phyloP scores from a whole-genome alignment of 2,888 invertebrate species.

The Listrodromus nycthemerus region DNA sequence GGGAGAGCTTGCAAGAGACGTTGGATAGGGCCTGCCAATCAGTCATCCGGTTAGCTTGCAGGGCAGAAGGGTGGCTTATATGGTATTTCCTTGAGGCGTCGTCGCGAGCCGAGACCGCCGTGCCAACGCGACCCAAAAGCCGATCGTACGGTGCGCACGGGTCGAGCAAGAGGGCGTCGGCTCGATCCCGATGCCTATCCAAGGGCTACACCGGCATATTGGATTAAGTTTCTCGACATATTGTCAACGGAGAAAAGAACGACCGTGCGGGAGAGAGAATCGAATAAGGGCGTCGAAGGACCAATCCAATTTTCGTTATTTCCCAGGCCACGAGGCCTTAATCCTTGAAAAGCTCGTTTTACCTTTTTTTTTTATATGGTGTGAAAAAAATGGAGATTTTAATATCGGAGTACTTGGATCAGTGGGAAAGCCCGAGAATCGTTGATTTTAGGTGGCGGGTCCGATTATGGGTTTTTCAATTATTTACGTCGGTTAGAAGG shows the following conservation, averaged over 20 bases:
- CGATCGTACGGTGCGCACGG: constrained; percentile 45
- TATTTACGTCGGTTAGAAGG: too few species aligned
- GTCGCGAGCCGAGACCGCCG: not conserved
- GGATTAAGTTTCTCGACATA: constrained; percentile 75
- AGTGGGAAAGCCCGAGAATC: too few species aligned
- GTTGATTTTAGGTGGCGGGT: too few species aligned
- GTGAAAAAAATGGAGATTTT: too few species aligned
- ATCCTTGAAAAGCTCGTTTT: constrained; percentile 38
- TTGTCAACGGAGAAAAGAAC: constrained; percentile 69
- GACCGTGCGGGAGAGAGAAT: constrained; percentile 34
- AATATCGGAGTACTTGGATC: too few species aligned
- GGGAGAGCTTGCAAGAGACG: constrained; percentile 49
- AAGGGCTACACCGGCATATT: constrained; percentile 75
- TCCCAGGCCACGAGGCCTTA: constrained; percentile 14
- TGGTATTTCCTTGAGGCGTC: constrained; percentile 41
- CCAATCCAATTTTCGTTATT: constrained; percentile 60
- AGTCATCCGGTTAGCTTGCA: constrained; percentile 64
- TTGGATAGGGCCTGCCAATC: constrained; percentile 71
- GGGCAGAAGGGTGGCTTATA: constrained; percentile 46
- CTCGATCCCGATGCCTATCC: constrained; percentile 54
- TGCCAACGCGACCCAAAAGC: constrained; percentile 19
- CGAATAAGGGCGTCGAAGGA: constrained; percentile 38
- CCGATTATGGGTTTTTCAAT: too few species aligned
- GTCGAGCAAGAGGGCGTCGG: constrained; percentile 51
- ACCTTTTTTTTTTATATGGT: not conserved